Conservation (phyloP, 2,888 invertebrate genomes). For the Selenia dentaria region DNA sequence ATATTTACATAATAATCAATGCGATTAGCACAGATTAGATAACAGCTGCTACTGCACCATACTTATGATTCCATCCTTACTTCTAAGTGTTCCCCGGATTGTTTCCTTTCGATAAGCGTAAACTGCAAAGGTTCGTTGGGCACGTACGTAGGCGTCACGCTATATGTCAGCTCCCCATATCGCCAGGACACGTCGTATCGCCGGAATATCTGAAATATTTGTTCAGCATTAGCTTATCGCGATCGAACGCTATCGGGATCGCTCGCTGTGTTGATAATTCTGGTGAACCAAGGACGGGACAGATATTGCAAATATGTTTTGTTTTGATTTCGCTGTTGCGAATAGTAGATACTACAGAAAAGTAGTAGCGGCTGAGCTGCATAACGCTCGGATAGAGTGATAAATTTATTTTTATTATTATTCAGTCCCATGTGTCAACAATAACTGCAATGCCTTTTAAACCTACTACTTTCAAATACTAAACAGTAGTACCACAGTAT, state of each 20-base stretch:
- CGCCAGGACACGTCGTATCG: constrained; percentile 89
- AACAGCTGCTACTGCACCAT: neutral
- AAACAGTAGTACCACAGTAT: too few species aligned
- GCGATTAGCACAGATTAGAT: too few species aligned
- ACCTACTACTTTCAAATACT: too few species aligned
- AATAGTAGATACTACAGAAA: too few species aligned
- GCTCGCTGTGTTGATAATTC: constrained; percentile 19
- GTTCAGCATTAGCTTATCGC: constrained; percentile 22
- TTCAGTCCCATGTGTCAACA: too few species aligned
- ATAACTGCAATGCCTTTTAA: too few species aligned
- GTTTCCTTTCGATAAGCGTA: constrained; percentile 75
- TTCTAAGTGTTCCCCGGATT: neutral
- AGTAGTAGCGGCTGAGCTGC: too few species aligned
- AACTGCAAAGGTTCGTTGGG: constrained; percentile 89
- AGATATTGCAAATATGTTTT: neutral
- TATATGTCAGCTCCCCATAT: constrained; percentile 87
- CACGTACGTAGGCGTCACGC: constrained; percentile 90
- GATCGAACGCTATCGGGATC: constrained; percentile 23
- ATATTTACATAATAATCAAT: neutral
- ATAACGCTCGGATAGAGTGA: too few species aligned
- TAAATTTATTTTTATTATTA: too few species aligned
- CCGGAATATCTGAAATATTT: constrained; percentile 86
- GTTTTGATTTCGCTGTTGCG: constrained; percentile 5
- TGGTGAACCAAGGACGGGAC: constrained; percentile 13
- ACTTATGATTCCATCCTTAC: neutral